Evolutionary conservation across 1,140 invertebrate genomes (phyloP), one percentile per base, ranked within the genome.

Genomic region (Meloidogyne hapla): DNA sequence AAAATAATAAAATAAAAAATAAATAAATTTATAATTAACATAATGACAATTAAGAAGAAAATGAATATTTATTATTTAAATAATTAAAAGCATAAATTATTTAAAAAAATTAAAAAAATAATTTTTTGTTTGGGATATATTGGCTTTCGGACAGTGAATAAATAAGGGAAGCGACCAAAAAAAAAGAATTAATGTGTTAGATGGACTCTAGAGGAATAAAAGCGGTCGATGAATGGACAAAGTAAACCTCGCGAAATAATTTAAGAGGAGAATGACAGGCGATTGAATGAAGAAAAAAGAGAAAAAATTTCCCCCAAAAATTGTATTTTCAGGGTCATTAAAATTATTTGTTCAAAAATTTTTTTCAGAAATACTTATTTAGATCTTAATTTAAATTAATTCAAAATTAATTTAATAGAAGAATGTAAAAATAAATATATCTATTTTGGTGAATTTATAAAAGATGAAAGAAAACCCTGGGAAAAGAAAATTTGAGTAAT

Each of bases 21-120:
- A 56, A 56, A 56, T 56, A 56, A 56, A 56, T n/a, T 56, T 56
- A 56, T n/a, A 56, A 56, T 56, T 56, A 56, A 56, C 48, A 48
- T 48, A 48, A 33, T 33, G 4, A 6, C 9, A 33, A 0, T 33
- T 33, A 33, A 33, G 2, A 33, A 33, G 9, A 33, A 0, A 33
- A 33, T 33, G 4, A 33, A 33, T n/a, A n/a, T 33, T 33, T 33
- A 33, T 6, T 6, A 33, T 33, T 48, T 48, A 48, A 48, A 48
- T 42, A 42, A 5, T 42, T 42, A 12, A 12, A 10, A 45, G 18
- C 8, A 45, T 12, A 42, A 42, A 4, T 12, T 42, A 12, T 18
- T 18, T 15, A 48, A 18, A 15, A 48, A 48, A 18, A 48, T 13
- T 42, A 15, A 18, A 48, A 48, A 48, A 48, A 18, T 42, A 15